These are phyloP conservation scores for Archips crataeganus DNA, from an alignment of 2,888 invertebrate species.

Conservation along the genomic window DNA sequence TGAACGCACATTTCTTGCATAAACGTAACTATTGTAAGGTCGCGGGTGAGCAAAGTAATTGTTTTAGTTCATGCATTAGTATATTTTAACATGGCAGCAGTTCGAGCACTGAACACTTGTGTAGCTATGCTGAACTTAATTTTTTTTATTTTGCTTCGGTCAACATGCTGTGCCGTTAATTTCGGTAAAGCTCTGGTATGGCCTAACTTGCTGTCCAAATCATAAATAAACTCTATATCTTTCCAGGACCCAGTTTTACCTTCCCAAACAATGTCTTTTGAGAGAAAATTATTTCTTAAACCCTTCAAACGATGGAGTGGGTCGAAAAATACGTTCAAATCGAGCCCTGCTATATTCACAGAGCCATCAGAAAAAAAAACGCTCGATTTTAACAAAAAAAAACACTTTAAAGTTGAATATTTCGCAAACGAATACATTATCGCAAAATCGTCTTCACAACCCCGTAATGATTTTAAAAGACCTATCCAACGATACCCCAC, in stretches of 20 bases:
- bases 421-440: too few relatives aligned
- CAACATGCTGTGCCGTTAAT: conserved; percentile 37
- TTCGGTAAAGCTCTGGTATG: conserved; percentile 39
- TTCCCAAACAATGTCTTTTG: conserved; percentile 30
- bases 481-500: too few relatives aligned
- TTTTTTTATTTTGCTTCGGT: conserved; percentile 36
- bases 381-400: too few relatives aligned
- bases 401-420: too few relatives aligned
- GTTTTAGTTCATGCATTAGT: too few relatives aligned
- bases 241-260: conserved; percentile 18
- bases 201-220: conserved; percentile 16
- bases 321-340: conserved; percentile 31
- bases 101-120: conserved; percentile 41
- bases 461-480: too few relatives aligned
- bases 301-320: conserved; percentile 43
- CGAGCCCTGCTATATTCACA: conserved; percentile 18
- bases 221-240: conserved; percentile 17
- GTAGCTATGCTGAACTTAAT: conserved; percentile 41
- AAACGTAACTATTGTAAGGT: too few relatives aligned
- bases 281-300: conserved; percentile 44
- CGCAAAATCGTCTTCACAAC: too few relatives aligned
- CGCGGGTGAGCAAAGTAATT: too few relatives aligned
- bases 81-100: conserved; percentile 41
- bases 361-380: neutral
- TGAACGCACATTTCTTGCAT: too few relatives aligned